Percentiles rank a stretch among this genome's conserved stretches.
Evolutionary conservation across 2,888 invertebrate genomes (phyloP).

Genomic region (Agrotis ipsilon): DNA sequence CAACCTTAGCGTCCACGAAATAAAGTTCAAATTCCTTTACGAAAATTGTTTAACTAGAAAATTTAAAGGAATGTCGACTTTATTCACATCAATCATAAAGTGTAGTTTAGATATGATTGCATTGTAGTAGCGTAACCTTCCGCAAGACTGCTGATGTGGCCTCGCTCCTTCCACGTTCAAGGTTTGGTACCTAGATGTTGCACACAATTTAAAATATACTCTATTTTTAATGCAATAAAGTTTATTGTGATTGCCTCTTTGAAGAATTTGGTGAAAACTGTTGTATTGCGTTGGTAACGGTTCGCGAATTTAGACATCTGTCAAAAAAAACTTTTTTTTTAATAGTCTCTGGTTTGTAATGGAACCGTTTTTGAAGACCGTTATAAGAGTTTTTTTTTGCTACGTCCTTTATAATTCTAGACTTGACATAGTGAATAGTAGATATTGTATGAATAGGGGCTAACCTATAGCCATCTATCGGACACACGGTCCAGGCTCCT

Average conservation of each 20-base stretch:
- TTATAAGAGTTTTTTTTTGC: slow-evolving; percentile 22
- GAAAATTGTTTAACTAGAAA: not conserved
- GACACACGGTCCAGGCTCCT: no score
- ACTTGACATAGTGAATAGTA: not conserved
- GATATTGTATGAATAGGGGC: not conserved
- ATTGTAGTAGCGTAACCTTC: slow-evolving; percentile 78
- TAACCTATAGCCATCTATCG: not conserved
- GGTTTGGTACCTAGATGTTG: slow-evolving; percentile 75
- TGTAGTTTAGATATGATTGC: slow-evolving; percentile 48
- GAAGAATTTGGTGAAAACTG: slow-evolving; percentile 50
- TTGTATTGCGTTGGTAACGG: slow-evolving; percentile 55
- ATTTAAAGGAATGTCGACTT: slow-evolving; percentile 59
- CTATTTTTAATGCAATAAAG: slow-evolving; percentile 41
- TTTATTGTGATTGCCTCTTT: slow-evolving; percentile 16
- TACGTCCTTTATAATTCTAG: slow-evolving; percentile 8
- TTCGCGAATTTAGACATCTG: slow-evolving; percentile 44
- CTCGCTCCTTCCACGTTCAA: slow-evolving; percentile 87
- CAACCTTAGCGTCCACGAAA: slow-evolving; percentile 24
- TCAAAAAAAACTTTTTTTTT: slow-evolving; percentile 50
- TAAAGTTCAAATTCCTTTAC: slow-evolving; percentile 44
- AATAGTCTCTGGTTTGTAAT: slow-evolving; percentile 34
- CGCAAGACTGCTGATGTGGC: slow-evolving; percentile 73
- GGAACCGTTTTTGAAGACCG: slow-evolving; percentile 13
- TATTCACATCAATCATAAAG: slow-evolving; percentile 45
- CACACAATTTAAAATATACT: slow-evolving; percentile 56